These are phyloP conservation scores for Ciconia stormi DNA, from an alignment of 2,113 vertebrate genomes.

Conservation along the genomic window DNA sequence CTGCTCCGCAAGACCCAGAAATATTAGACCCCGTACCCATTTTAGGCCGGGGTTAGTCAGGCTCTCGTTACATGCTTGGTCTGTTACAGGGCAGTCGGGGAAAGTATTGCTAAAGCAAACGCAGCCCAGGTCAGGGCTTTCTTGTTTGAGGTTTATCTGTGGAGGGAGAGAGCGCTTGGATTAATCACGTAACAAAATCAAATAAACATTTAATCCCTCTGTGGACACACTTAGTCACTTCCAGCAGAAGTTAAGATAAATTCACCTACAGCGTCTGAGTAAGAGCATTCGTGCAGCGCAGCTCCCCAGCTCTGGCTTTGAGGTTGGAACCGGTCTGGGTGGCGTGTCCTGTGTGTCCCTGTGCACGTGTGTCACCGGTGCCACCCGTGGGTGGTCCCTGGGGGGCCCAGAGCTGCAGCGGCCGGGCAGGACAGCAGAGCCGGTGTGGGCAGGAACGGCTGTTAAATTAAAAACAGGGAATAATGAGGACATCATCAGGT, in stretches of 20 bases:
- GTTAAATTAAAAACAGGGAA: background rate
- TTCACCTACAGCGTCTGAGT: background rate
- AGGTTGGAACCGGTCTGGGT: background rate
- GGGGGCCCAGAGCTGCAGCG: background rate
- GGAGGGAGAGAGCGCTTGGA: background rate
- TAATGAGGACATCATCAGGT: accelerated
- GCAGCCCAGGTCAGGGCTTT: background rate
- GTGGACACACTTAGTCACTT: background rate
- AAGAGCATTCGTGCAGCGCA: background rate
- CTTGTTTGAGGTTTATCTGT: background rate
- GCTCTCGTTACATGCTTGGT: background rate
- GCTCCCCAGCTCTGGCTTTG: background rate
- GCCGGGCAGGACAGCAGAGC: background rate
- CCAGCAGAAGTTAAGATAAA: background rate
- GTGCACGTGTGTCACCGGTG: background rate
- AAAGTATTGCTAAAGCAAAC: background rate
- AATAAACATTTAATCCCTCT: slow-evolving; percentile 21
- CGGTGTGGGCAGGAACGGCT: background rate
- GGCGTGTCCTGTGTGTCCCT: background rate
- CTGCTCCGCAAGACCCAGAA: background rate
- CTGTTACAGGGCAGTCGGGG: background rate
- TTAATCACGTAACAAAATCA: background rate
- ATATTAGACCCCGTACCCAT: accelerated
- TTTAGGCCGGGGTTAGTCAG: background rate
- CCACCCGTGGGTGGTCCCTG: background rate